Conservation (phyloP, 2,797 vertebrate species). For the Harpagifer antarcticus region DNA sequence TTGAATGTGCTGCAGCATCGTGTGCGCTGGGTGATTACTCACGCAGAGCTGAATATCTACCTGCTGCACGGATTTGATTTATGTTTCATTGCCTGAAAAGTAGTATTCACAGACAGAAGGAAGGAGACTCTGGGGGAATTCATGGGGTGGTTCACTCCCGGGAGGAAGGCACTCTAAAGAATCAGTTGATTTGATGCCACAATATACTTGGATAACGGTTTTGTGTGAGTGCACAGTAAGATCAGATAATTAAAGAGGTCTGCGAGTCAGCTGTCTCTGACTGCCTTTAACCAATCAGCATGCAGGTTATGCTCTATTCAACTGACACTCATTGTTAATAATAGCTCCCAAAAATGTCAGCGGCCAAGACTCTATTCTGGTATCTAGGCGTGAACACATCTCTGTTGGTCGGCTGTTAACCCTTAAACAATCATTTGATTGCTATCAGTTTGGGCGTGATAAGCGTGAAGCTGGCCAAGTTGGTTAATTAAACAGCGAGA, state of each 20-base stretch:
- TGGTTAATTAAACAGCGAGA: constrained; percentile 47
- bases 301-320: constrained; percentile 51
- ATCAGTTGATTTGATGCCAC: constrained; percentile 30
- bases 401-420: not conserved
- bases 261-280: no score
- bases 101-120: constrained; percentile 14
- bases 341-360: constrained; percentile 55
- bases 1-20: constrained; percentile 23
- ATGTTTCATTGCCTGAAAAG: constrained; percentile 32
- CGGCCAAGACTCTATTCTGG: constrained; percentile 22
- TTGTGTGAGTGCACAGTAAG: constrained; percentile 14
- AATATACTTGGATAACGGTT: constrained; percentile 43
- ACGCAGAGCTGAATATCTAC: constrained; percentile 14
- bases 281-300: constrained; percentile 58
- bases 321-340: constrained; percentile 56
- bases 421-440: constrained; percentile 19
- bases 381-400: constrained; percentile 33
- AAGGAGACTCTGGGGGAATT: constrained; percentile 4
- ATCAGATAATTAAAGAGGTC: constrained; percentile 51
- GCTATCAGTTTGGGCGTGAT: constrained; percentile 16
- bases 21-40: constrained; percentile 14
- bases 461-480: constrained; percentile 19
- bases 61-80: constrained; percentile 21
- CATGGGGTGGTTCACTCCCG: constrained; percentile 21
- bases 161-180: constrained; percentile 38